Evolutionary conservation across 1,140 invertebrate genomes (phyloP).

Genomic region (Lordiphosa collinella): DNA sequence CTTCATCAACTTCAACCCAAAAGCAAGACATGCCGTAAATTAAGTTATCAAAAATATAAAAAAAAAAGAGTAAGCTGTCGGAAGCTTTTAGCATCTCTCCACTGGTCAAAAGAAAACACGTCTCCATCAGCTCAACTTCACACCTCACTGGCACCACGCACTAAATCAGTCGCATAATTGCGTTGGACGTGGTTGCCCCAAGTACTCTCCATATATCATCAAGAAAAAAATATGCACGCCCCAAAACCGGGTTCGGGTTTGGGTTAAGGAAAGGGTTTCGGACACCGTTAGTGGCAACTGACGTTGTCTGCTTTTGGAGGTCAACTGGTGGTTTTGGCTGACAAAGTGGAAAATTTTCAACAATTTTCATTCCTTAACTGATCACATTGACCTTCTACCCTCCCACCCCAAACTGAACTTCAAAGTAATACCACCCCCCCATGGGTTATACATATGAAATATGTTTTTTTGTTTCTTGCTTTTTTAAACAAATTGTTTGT

Average conservation of each 20-base stretch:
- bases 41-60: constrained; percentile 63
- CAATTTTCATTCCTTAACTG: constrained; percentile 32
- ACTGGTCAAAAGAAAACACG: too few species aligned
- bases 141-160: constrained; percentile 57
- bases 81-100: constrained; percentile 69
- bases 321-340: constrained; percentile 46
- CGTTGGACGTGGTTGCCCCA: constrained; percentile 18
- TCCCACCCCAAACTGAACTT: too few species aligned
- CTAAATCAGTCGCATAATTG: constrained; percentile 76
- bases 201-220: constrained; percentile 57
- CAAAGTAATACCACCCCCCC: too few species aligned
- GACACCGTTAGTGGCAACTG: constrained; percentile 53
- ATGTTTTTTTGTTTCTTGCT: not conserved
- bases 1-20: constrained; percentile 49
- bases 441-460: not conserved
- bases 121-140: constrained; percentile 49
- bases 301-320: constrained; percentile 48
- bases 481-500: constrained; percentile 8
- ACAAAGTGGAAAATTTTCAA: constrained; percentile 37
- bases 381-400: too few species aligned
- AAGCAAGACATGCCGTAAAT: constrained; percentile 58
- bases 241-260: constrained; percentile 20
- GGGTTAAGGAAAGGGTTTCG: constrained; percentile 5
- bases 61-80: constrained; percentile 38
- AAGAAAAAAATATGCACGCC: constrained; percentile 62